These are phyloP conservation scores for Trachurus trachurus DNA, from an alignment of 2,797 vertebrate genomes.

Conservation along the genomic window DNA sequence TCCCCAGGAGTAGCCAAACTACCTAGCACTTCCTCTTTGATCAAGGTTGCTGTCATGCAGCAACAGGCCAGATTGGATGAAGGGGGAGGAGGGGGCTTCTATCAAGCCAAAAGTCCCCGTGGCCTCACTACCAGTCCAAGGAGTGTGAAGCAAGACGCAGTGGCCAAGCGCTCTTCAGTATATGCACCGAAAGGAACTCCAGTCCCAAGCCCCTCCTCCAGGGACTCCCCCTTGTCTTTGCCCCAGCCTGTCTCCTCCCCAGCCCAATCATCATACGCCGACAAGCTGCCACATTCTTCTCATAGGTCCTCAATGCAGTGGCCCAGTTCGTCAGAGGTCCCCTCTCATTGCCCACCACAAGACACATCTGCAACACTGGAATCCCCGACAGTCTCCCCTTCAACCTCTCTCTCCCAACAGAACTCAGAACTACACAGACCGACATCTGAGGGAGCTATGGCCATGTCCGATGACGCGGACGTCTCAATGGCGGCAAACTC, in stretches of 20 bases:
- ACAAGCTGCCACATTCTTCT: conserved; percentile 82
- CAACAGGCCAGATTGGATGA: conserved; percentile 92
- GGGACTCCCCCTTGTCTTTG: conserved; percentile 85
- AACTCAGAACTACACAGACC: conserved; percentile 73
- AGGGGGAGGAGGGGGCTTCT: conserved; percentile 76
- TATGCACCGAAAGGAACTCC: conserved; percentile 90
- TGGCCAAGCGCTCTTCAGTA: conserved; percentile 89
- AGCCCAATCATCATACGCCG: conserved; percentile 82
- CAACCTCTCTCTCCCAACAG: conserved; percentile 75
- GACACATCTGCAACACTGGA: conserved; percentile 82
- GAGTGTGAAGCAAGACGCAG: conserved; percentile 87
- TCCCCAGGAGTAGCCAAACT: conserved; percentile 93
- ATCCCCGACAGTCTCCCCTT: conserved; percentile 77
- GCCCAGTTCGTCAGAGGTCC: conserved; percentile 82
- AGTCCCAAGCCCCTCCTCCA: conserved; percentile 88
- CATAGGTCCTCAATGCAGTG: conserved; percentile 84
- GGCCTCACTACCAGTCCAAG: conserved; percentile 91
- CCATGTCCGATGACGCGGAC: conserved; percentile 82
- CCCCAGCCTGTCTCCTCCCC: conserved; percentile 90
- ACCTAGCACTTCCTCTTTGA: conserved; percentile 92
- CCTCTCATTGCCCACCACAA: conserved; percentile 84
- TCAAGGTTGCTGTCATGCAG: conserved; percentile 93
- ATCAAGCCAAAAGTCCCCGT: conserved; percentile 90
- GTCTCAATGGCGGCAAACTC: conserved; percentile 84
- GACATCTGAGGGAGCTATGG: conserved; percentile 73